Percentiles rank a stretch among this genome's conserved stretches.
phyloP scores from a whole-genome alignment of 2,888 invertebrate species.

The Platynereis dumerilii region DNA sequence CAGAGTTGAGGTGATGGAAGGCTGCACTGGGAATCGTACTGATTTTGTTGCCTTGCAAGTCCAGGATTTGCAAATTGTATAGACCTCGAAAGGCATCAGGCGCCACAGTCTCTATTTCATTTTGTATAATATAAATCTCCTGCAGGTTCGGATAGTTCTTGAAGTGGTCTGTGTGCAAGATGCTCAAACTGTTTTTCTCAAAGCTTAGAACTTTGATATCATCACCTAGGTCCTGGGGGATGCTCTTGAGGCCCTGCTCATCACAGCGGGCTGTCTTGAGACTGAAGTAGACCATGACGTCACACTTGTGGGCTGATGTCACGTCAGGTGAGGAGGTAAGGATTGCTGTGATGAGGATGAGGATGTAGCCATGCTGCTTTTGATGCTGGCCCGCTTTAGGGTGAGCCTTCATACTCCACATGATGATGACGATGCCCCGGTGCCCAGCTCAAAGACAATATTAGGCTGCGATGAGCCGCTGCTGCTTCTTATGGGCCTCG shows the following conservation, averaged over 20 bases:
- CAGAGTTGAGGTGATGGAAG: conserved; percentile 29
- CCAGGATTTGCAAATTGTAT: conserved; percentile 35
- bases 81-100: conserved; percentile 36
- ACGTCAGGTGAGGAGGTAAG: background rate
- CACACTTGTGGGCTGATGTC: conserved; percentile 23
- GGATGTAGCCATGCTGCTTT: too few relatives aligned
- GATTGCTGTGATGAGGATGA: too few relatives aligned
- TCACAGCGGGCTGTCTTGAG: conserved; percentile 36
- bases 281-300: conserved; percentile 31
- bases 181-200: conserved; percentile 32
- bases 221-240: conserved; percentile 32
- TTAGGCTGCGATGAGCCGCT: too few relatives aligned
- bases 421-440: too few relatives aligned
- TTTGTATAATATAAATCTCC: conserved; percentile 34
- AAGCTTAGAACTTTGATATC: conserved; percentile 37
- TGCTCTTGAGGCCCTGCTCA: conserved; percentile 18
- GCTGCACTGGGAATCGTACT: conserved; percentile 22
- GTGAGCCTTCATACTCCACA: too few relatives aligned
- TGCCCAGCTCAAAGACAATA: too few relatives aligned
- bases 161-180: conserved; percentile 32
- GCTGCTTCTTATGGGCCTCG: too few relatives aligned
- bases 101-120: conserved; percentile 32
- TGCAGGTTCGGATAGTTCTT: conserved; percentile 34
- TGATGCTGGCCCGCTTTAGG: too few relatives aligned
- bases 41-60: conserved; percentile 36